Base-by-base conservation (phyloP, 2,113 vertebrate genomes). In the Podilymbus podiceps region DNA sequence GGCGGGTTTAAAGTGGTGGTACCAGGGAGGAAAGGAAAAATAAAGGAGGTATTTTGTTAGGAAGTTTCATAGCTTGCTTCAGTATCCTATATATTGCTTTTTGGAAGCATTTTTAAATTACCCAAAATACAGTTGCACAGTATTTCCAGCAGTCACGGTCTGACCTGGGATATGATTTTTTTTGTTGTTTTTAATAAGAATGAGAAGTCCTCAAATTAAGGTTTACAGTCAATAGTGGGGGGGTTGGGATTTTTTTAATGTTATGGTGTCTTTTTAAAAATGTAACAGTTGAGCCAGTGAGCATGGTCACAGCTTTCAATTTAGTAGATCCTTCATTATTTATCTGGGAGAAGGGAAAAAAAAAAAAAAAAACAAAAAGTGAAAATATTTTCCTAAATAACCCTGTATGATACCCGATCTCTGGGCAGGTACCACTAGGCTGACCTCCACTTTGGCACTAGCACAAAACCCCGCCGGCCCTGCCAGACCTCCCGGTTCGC, bases 401-500 rank as follows among this genome's bases (percentile, higher is more conserved):
- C 52, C 35, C 59, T 40, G 42, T 25, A 4, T 0, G 8, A 63
- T 8, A 62, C 33, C 30, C 0, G 8, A 46, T 85, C 82, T 15
- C 60, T 5, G 33, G 38, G 66, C 44, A 69, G 81, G 74, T 58
- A 67, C 73, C 11, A 1, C 60, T 8, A 1, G 46, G 86, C 94
- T 94, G 96, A 88, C 78, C 90, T 89, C 91, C n/a, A 6, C 71
- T 56, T 94, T 97, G 96, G 96, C 94, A 94, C 72, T 33, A 59
- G 83, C 82, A 13, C 64, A 27, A 80, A 91, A 63, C 73, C 87
- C 69, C 42, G 69, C 89, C n/a, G 88, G 79, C 90, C 85, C 94
- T 89, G 88, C 63, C 96, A 97, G 95, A 85, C 63, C 86, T 93
- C 66, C 3, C 1, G 47, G 91, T 95, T 97, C 97, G 96, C 27